These are phyloP conservation scores for Lasioglossum villosulum DNA, from an alignment of 2,888 invertebrate species.

Conservation along the genomic window DNA sequence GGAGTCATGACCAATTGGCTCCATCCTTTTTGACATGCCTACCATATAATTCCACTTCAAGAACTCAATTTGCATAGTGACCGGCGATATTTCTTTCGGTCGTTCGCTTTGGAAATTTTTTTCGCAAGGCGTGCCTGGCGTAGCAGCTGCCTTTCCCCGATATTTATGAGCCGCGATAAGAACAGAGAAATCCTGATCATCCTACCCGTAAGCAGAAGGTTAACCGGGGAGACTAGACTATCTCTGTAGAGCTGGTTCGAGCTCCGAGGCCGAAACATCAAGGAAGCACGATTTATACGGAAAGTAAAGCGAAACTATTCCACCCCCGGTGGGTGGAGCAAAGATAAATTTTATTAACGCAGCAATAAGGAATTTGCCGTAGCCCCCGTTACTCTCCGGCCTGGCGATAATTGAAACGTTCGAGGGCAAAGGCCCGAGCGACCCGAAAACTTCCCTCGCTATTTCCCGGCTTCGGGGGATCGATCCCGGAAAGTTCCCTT, in stretches of 20 bases:
- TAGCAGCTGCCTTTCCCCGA: not conserved
- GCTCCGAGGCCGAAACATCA: not conserved
- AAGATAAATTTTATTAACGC: conserved; percentile 22
- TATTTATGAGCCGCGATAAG: conserved; percentile 8
- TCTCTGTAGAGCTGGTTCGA: not conserved
- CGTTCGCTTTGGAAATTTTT: not conserved
- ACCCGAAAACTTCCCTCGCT: conserved; percentile 8
- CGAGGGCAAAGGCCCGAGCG: not conserved
- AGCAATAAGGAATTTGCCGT: conserved; percentile 13
- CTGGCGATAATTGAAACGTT: conserved; percentile 24
- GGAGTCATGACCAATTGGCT: not conserved
- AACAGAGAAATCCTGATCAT: not conserved
- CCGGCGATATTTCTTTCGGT: not conserved
- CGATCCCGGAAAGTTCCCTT: conserved; percentile 22
- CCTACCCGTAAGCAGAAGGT: not conserved
- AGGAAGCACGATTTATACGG: not conserved
- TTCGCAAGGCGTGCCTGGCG: not conserved
- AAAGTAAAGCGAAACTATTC: not conserved
- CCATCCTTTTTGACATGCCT: not conserved
- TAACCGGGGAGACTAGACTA: not conserved
- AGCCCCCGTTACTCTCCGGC: conserved; percentile 8
- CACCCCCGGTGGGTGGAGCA: not conserved
- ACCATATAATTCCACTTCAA: not conserved
- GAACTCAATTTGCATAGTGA: not conserved
- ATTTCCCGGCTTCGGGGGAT: conserved; percentile 15